Conservation (phyloP, 2,888 invertebrate species). For the Lithophane socia region DNA sequence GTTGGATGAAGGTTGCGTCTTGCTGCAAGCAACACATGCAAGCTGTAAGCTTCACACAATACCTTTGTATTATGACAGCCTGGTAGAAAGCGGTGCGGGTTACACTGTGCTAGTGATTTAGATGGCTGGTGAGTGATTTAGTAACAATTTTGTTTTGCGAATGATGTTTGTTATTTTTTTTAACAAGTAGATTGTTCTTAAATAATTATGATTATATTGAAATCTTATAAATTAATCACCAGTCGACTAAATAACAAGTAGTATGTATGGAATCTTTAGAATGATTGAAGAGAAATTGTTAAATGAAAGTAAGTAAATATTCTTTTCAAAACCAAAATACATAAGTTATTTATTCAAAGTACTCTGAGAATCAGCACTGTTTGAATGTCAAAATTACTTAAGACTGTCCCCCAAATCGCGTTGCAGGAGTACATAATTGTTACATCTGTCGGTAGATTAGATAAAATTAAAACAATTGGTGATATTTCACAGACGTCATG, state of each 20-base stretch:
- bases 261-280: background rate
- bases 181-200: background rate
- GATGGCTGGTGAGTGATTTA: background rate
- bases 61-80: conserved; percentile 1
- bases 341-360: too few relatives aligned
- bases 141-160: background rate
- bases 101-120: conserved; percentile 15
- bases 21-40: conserved; percentile 69
- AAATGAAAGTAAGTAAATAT: background rate
- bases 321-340: too few relatives aligned
- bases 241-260: background rate
- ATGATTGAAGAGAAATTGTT: background rate
- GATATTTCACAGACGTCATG: too few relatives aligned
- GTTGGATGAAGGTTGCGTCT: conserved; percentile 64
- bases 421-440: background rate
- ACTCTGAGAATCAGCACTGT: too few relatives aligned
- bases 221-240: background rate
- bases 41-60: conserved; percentile 59
- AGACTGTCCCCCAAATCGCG: too few relatives aligned
- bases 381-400: too few relatives aligned
- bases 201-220: background rate
- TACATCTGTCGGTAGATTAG: too few relatives aligned
- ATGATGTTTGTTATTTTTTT: background rate
- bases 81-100: conserved; percentile 28
- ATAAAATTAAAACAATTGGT: too few relatives aligned